Base-by-base conservation (phyloP, 2,113 vertebrate genomes). In the Campylomormyrus tamandua region DNA sequence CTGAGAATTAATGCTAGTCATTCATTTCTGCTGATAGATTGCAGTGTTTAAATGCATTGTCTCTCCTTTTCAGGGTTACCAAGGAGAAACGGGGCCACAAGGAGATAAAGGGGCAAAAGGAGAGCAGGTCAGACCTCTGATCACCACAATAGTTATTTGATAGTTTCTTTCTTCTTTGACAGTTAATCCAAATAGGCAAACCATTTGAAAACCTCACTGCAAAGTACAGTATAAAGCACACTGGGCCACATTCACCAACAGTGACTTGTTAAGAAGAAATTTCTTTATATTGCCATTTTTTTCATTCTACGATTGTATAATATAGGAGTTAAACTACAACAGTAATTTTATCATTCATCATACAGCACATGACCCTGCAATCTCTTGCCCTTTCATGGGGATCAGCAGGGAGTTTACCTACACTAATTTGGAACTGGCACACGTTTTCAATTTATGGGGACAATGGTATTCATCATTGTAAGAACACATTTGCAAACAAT, bases 71-170 rank as follows among this genome's bases (percentile, higher is more conserved):
- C 0, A 96, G 96, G 96, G 96, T 90, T 96, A 96, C 89, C 88
- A 93, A 48, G 96, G 96, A 1, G 95, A 96, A 42, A 88, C 80
- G 0, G 96, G 96, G 31, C 92, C 91, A 21, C 95, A 94, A 74
- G 96, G 96, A 70, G 83, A 90, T 80, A 94, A 92, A 92, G 96
- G 94, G 52, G 49, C 9, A 49, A 95, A 94, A 70, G 96, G 95
- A 87, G 19, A 92, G 48, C 95, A 95, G 95, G 96, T 96, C 58
- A 89, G 85, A 70, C 62, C 3, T 70, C 3, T 66, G 24, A n/a
- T 10, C 9, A 27, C 2, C 8, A 39, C 42, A 42, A 7, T 17
- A 17, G 10, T 45, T 42, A 19, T 83, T 45, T 45, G 31, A 80
- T 6, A 42, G 19, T 17, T 45, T 42, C 2, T 45, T 83, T 42